Conservation (phyloP, 2,113 vertebrate genomes). For the Odocoileus hemionus region DNA sequence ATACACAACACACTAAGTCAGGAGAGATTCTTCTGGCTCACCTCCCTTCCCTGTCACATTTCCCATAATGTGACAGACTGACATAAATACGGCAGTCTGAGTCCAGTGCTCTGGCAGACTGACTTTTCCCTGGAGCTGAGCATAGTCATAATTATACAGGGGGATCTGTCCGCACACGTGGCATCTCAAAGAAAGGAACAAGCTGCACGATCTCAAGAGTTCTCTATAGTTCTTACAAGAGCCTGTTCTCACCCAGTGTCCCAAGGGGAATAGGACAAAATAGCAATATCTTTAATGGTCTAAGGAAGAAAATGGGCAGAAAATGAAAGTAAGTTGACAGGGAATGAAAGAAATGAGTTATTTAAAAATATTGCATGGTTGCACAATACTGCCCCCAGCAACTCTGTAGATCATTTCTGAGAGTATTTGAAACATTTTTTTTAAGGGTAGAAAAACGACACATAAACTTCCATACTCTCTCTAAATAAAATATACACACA, state of each 20-base stretch:
- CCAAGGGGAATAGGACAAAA: slow-evolving; percentile 33
- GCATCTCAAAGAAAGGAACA: background rate
- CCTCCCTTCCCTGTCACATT: background rate
- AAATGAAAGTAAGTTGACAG: slow-evolving; percentile 65
- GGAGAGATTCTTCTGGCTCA: background rate
- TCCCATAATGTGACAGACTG: background rate
- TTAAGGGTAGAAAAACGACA: background rate
- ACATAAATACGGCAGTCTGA: background rate
- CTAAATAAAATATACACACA: background rate
- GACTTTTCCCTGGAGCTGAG: background rate
- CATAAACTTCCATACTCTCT: background rate
- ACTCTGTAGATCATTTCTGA: slow-evolving; percentile 53
- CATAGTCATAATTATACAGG: background rate
- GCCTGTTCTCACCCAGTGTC: background rate
- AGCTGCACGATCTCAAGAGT: background rate
- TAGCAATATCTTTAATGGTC: slow-evolving; percentile 63
- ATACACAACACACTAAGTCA: no score
- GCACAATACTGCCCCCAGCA: slow-evolving; percentile 40
- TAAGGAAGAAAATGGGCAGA: slow-evolving; percentile 55
- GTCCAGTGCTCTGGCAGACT: background rate
- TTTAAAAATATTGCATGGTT: slow-evolving; percentile 55
- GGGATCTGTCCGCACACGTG: background rate
- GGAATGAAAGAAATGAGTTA: slow-evolving; percentile 62
- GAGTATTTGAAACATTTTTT: background rate
- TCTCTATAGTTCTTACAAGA: background rate